phyloP scores from a whole-genome alignment of 2,888 invertebrate species.

The Baronia brevicornis region DNA sequence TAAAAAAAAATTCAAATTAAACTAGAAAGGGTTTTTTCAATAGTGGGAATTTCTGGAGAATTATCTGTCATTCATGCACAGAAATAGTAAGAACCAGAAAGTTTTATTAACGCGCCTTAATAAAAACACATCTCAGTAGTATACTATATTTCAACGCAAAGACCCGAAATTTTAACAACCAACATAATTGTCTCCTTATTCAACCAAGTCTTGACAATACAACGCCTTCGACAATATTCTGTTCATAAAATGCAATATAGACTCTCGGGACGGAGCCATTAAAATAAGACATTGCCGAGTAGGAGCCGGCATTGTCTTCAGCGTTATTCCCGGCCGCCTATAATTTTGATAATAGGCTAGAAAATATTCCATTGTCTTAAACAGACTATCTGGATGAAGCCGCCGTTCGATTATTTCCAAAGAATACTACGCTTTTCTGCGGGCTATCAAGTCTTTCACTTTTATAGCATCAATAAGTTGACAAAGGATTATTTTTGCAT shows the following conservation, averaged over 20 bases:
- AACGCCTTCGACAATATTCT: conserved; percentile 42
- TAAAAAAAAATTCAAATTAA: no score
- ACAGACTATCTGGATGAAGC: conserved; percentile 53
- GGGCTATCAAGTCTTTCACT: conserved; percentile 23
- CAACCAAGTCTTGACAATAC: conserved; percentile 35
- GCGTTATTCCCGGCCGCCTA: conserved; percentile 44
- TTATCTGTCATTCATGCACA: no score
- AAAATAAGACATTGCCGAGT: conserved; percentile 52
- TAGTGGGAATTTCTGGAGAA: no score
- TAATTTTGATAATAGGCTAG: conserved; percentile 74
- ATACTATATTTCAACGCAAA: conserved; percentile 18
- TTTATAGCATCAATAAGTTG: conserved; percentile 50
- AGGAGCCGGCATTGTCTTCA: conserved; percentile 48
- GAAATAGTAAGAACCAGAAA: no score
- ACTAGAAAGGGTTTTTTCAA: no score
- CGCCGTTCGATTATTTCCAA: conserved; percentile 54
- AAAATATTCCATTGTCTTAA: conserved; percentile 69
- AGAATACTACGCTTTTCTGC: conserved; percentile 20
- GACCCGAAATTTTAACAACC: conserved; percentile 23
- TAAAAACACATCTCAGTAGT: conserved; percentile 12
- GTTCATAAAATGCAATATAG: conserved; percentile 53
- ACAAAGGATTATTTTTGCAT: conserved; percentile 32
- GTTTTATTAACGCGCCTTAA: no score
- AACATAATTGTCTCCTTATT: conserved; percentile 27
- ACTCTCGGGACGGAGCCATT: conserved; percentile 53